Evolutionary conservation across 2,797 vertebrate genomes (phyloP).

Genomic region (Enteromius thamalakanensis): DNA sequence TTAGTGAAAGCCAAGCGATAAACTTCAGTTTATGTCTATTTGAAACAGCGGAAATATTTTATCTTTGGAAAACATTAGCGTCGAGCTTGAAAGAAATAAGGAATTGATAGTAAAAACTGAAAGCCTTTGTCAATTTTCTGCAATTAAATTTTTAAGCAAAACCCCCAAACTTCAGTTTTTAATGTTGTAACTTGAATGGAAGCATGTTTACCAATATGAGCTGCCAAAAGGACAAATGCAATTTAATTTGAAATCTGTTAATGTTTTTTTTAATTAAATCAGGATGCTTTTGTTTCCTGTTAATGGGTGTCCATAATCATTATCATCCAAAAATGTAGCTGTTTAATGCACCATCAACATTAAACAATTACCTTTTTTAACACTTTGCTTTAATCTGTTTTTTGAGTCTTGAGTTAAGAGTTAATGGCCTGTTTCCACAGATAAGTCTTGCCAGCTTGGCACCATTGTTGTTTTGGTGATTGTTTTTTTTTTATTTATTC

Average conservation of each 20-base stretch:
- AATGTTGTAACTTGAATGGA: neutral
- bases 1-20: slow-evolving; percentile 24
- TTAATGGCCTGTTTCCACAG: slow-evolving; percentile 15
- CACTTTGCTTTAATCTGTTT: neutral
- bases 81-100: neutral
- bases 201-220: neutral
- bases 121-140: neutral
- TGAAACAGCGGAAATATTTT: slow-evolving; percentile 29
- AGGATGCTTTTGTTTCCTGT: slow-evolving; percentile 20
- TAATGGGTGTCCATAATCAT: neutral
- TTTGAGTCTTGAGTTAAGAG: neutral
- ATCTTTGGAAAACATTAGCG: slow-evolving; percentile 4
- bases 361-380: neutral
- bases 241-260: neutral
- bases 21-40: slow-evolving; percentile 26
- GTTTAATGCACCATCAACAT: slow-evolving; percentile 12
- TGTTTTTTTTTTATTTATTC: neutral
- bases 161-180: neutral
- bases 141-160: neutral
- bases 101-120: neutral
- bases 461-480: slow-evolving; percentile 12
- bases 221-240: slow-evolving; percentile 13
- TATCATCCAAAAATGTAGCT: neutral
- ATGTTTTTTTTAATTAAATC: slow-evolving; percentile 22
- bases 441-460: slow-evolving; percentile 11